A percentile compares a stretch with the other conserved stretches of the same genome.
Evolutionary conservation across 2,888 invertebrate species (phyloP).

Genomic region (Microctonus hyperodae): DNA sequence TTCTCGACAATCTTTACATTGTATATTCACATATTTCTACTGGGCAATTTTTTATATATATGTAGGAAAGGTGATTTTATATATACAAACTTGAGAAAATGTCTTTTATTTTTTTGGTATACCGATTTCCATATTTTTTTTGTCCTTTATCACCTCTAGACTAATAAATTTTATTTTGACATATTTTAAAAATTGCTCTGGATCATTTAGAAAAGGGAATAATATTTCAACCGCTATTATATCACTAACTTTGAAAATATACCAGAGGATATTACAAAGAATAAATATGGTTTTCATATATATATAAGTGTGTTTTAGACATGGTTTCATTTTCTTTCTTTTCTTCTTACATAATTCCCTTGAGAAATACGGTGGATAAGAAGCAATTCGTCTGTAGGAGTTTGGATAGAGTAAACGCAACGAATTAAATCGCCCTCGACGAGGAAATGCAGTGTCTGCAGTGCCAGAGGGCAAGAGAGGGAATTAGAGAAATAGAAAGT

Average conservation of each 20-base stretch:
- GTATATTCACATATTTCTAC: slow-evolving; percentile 8
- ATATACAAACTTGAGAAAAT: too few species aligned
- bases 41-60: slow-evolving; percentile 12
- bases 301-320: slow-evolving; percentile 22
- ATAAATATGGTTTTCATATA: background rate
- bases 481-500: background rate
- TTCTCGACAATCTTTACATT: background rate
- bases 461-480: slow-evolving; percentile 30
- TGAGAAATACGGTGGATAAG: slow-evolving; percentile 44
- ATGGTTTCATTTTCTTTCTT: slow-evolving; percentile 30
- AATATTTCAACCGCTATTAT: background rate
- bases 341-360: slow-evolving; percentile 36
- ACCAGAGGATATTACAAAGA: background rate
- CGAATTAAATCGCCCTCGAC: slow-evolving; percentile 37
- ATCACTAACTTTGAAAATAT: background rate
- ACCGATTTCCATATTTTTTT: background rate
- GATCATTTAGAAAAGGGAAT: too few species aligned
- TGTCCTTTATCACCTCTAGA: background rate
- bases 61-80: background rate
- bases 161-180: background rate
- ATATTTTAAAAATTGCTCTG: background rate
- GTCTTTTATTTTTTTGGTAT: background rate
- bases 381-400: slow-evolving; percentile 43
- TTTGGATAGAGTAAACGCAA: slow-evolving; percentile 39
- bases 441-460: slow-evolving; percentile 12